These are phyloP conservation scores for Leptinotarsa texana DNA, from an alignment of 1,140 invertebrate genomes.

Conservation along the genomic window DNA sequence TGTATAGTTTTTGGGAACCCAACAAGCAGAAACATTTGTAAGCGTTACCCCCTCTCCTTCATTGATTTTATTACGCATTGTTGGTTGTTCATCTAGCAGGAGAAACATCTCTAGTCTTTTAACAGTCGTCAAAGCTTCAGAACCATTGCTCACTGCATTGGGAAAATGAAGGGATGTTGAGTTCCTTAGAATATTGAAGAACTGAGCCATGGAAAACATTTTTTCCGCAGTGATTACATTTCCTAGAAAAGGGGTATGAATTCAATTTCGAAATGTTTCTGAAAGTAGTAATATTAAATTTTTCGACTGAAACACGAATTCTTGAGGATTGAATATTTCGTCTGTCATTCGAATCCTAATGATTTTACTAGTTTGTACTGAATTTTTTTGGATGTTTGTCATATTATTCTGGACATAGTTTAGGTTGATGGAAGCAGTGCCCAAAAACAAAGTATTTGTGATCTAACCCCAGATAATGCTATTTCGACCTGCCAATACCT, in stretches of 20 bases:
- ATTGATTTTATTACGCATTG: constrained; percentile 41
- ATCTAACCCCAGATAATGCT: too few species aligned
- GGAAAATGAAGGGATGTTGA: constrained; percentile 73
- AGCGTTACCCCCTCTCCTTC: constrained; percentile 56
- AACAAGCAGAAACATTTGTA: constrained; percentile 61
- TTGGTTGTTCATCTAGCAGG: constrained; percentile 63
- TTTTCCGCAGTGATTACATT: constrained; percentile 70
- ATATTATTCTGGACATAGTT: too few species aligned
- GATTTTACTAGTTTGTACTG: too few species aligned
- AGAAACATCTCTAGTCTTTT: constrained; percentile 68
- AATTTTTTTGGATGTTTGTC: too few species aligned
- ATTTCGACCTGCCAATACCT: too few species aligned
- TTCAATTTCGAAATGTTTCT: too few species aligned
- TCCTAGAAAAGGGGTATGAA: constrained; percentile 57
- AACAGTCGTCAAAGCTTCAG: constrained; percentile 71
- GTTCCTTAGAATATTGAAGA: constrained; percentile 69
- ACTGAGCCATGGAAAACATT: constrained; percentile 72
- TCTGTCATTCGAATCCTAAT: too few species aligned
- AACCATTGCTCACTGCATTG: constrained; percentile 67
- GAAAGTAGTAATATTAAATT: too few species aligned
- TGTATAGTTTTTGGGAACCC: constrained; percentile 62
- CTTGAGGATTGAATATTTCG: too few species aligned
- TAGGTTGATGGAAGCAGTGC: too few species aligned
- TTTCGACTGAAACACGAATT: too few species aligned
- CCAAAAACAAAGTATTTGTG: too few species aligned